Base-by-base conservation (phyloP, 2,888 invertebrate genomes). In the Apeira syringaria region DNA sequence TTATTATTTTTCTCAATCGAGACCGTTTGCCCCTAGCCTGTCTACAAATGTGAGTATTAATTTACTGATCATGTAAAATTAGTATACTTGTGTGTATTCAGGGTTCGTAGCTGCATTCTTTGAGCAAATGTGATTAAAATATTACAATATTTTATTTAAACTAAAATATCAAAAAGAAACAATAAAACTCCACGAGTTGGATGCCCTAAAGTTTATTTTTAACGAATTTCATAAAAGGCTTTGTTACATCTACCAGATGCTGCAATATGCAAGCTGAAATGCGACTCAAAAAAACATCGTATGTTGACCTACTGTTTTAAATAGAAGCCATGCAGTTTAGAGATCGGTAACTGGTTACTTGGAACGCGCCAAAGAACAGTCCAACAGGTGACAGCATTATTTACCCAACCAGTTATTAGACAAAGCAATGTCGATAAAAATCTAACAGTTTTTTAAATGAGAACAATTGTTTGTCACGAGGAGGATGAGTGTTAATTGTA, bases 261-360 rank as follows among this genome's bases (percentile, higher is more conserved):
- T 53, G 39, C 41, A 48, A 50, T 50, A 47, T 56, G 50, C 51
- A 45, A 40, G 30, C 37, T 43, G 44, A 52, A 45, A 50, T 40
- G 41, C 8, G 31, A 34, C 33, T 42, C 34, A 35, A 40, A 51
- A 56, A 53, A 56, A 50, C 4, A 17, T 43, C 38, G 48, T 43
- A 35, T 49, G 34, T 49, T 53, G 53, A 51, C 56, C 56, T 43
- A 53, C 51, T 47, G 53, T 26, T 50, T 45, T 35, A 47, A 43
- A 47, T 33, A 53, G 51, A 56, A 56, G 56, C 53, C 56, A 25
- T 50, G 46, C 32, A 40, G 28, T 15, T 29, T 8, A n/a, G 13
- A 11, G 27, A 39, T 43, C 28, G 15, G 20, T 36, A 39, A 35
- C 42, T 42, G 44, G 34, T 22, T 35, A 13, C 28, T 25, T 13